Evolutionary conservation across 2,113 vertebrate species (phyloP), one percentile per base, ranked within the genome.

Genomic region (Dicerorhinus sumatrensis): DNA sequence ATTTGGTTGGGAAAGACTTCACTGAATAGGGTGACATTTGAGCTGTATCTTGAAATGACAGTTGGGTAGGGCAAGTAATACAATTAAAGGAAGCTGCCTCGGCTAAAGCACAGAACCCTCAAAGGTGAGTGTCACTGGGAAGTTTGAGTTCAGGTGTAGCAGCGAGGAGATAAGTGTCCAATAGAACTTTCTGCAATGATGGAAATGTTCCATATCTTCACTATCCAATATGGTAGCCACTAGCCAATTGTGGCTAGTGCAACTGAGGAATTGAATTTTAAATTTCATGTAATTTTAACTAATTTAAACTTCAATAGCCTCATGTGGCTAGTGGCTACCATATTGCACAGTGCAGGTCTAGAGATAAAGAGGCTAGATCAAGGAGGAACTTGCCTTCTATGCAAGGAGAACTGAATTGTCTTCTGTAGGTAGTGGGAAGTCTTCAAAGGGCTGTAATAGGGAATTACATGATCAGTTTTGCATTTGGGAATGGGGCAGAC

Each of bases 251-350:
- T 75, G n/a, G 51, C n/a, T 65, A 42, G 12, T 29, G 23, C 27
- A 85, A 51, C 46, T 69, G 36, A 85, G 27, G 80, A 63, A 95
- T 4, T 79, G n/a, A 72, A 62, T n/a, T 62, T 96, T 84, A 42
- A 69, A 84, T 46, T 89, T 70, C 51, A 85, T 73, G 77, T 96
- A 56, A 81, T 92, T 75, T 87, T 60, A 87, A 65, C 27, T 51
- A 48, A 36, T 60, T 75, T 82, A 67, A 94, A 82, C n/a, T 39
- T 14, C 67, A 86, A 86, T 46, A 96, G 75, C 46, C n/a, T 62
- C 67, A 60, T 56, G 14, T 69, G 39, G 72, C 67, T 75, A 54
- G 29, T 75, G 58, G 21, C 21, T 93, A 33, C 79, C 58, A 8
- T 20, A 60, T 18, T 62, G 27, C 33, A 82, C 7, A 82, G 81